Base-by-base conservation (phyloP, 2,797 vertebrate genomes). In the Callimico goeldii region DNA sequence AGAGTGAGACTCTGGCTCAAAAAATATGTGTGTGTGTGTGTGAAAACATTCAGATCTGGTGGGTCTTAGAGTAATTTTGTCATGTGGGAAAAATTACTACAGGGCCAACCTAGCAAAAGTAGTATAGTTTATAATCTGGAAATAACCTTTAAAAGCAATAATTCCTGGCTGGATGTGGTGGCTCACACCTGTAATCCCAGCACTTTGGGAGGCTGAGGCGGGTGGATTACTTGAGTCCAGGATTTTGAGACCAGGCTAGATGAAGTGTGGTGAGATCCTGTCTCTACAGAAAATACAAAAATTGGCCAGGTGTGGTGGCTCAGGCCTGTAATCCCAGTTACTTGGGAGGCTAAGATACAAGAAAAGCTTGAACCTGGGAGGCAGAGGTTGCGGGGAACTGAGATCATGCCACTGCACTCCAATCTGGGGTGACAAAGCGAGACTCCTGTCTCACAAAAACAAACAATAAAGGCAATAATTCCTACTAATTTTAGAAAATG, bases 81-180 rank as follows among this genome's bases (percentile, higher is more conserved):
- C 30, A 46, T 75, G 28, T 4, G 3, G 70, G 33, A 80, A 30
- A 36, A 36, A 14, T 81, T 36, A 28, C 3, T 13, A 36, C 2
- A 4, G 52, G 52, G 20, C 36, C n/a, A 73, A 8, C 61, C 55
- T 72, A 57, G 52, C 5, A 55, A 30, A 75, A 24, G 41, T 41
- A 28, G 33, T 33, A 67, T 15, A 79, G 48, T 80, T 97, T 83
- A 83, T 83, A 88, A 93, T 88, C 57, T 30, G 79, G 50, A 95
- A 91, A 93, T 30, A 52, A 33, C n/a, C 14, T 88, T 76, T 87
- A 88, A 84, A 95, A 67, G 39, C 8, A 90, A 30, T 41, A 57
- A 50, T 85, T 77, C 4, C 15, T 67, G 61, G 33, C 61, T 67
- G 61, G 33, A 8, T 4, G 7, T 67, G 33, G 61, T n/a, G 61